Base-by-base conservation (phyloP, 2,888 invertebrate species). In the Melanophora roralis region DNA sequence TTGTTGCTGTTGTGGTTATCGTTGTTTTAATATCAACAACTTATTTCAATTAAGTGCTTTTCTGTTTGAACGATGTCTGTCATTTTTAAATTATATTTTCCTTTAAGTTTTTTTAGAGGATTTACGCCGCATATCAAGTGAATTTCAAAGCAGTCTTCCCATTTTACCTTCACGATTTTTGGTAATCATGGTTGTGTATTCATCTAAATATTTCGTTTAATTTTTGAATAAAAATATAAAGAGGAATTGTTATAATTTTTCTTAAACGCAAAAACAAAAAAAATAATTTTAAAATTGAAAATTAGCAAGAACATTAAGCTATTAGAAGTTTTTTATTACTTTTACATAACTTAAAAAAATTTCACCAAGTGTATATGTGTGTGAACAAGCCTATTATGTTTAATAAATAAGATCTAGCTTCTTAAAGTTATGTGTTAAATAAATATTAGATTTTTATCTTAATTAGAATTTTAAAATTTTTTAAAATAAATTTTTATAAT, bases 161-260 rank as follows among this genome's bases (percentile, higher is more conserved):
- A 89, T 90, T 88, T 90, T 90, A 83, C 90, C 89, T 84, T 89
- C 88, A 75, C 89, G 87, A 82, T 89, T 86, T 86, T 90, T 90
- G 87, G 90, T 90, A 88, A 90, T 89, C 89, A 90, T 89, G 83
- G 90, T 87, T 82, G 89, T 89, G 86, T 89, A 90, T 85, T 90
- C 90, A 89, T 90, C 90, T 90, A 88, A 86, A 88, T 87, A 88
- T 87, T 32, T 7, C 32, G n/a, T n/a, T n/a, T 32, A 34, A n/a
- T 51, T 51, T 21, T 71, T 75, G 3, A 43, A 53, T 40, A 8
- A 21, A 69, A 71, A 72, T 53, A n/a, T 53, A 32, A 53, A 21
- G 16, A 47, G 34, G 12, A 40, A 40, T 38, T 9, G 62, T 34
- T 21, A 32, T 19, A 11, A 32, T 43, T 36, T 14, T 21, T n/a